phyloP scores from a whole-genome alignment of 2,113 vertebrate genomes.

The Datnioides undecimradiatus region DNA sequence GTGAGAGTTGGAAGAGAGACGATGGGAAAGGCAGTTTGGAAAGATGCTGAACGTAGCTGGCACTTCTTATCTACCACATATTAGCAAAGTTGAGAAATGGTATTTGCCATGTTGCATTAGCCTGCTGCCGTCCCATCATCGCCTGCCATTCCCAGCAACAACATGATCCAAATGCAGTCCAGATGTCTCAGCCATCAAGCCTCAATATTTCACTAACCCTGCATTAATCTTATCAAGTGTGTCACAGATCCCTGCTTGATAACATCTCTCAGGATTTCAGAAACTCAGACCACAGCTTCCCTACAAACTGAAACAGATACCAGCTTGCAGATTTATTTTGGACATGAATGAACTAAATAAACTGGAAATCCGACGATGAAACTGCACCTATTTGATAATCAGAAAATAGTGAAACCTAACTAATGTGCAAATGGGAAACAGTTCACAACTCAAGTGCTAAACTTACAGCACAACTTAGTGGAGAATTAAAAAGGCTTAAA shows the following conservation, averaged over 20 bases:
- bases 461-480: background rate
- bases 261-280: conserved; percentile 74
- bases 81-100: conserved; percentile 71
- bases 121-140: conserved; percentile 77
- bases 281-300: conserved; percentile 61
- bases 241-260: conserved; percentile 81
- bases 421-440: background rate
- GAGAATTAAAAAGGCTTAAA: background rate
- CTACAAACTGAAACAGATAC: conserved; percentile 33
- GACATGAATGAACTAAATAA: conserved; percentile 23
- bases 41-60: conserved; percentile 67
- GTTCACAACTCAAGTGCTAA: too few species aligned
- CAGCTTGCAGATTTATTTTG: conserved; percentile 25
- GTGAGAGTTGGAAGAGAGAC: conserved; percentile 45
- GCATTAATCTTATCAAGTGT: conserved; percentile 81
- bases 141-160: conserved; percentile 78
- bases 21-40: conserved; percentile 61
- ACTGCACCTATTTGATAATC: background rate
- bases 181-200: conserved; percentile 83
- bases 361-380: conserved; percentile 22
- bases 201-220: conserved; percentile 80
- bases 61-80: conserved; percentile 79
- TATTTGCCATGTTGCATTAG: conserved; percentile 79
- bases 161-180: conserved; percentile 84
- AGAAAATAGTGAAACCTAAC: background rate